phyloP scores from a whole-genome alignment of 2,888 invertebrate genomes.

The Eurois occulta region DNA sequence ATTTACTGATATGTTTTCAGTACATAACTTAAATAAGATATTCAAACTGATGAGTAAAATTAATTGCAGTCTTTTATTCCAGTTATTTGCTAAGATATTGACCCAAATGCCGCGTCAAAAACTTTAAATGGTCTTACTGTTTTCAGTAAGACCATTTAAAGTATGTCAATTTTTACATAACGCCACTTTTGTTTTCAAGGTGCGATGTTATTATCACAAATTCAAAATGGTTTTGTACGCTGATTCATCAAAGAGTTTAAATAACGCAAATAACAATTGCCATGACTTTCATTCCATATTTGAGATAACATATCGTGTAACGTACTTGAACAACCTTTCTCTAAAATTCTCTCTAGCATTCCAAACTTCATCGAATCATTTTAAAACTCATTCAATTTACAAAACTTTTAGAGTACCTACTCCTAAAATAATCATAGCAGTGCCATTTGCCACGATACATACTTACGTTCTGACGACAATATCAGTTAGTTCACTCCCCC shows the following conservation, averaged over 20 bases:
- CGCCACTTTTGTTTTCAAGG: too few relatives aligned
- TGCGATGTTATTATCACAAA: too few relatives aligned
- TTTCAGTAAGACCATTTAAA: too few relatives aligned
- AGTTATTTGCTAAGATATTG: too few relatives aligned
- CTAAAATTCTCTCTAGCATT: not conserved
- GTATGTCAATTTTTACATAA: too few relatives aligned
- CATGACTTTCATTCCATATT: not conserved
- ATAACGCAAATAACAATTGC: too few relatives aligned
- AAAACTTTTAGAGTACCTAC: not conserved
- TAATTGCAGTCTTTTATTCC: too few relatives aligned
- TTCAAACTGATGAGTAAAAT: too few relatives aligned
- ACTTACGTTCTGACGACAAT: slow-evolving; percentile 29
- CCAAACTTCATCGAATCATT: not conserved
- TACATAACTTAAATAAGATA: too few relatives aligned
- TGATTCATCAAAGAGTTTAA: not conserved
- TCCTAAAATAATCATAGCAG: slow-evolving; percentile 7
- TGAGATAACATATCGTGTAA: not conserved
- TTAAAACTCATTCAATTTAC: slow-evolving; percentile 13
- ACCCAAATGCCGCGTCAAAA: too few relatives aligned
- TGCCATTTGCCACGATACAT: slow-evolving; percentile 5
- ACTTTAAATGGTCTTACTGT: too few relatives aligned
- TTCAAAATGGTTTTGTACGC: not conserved
- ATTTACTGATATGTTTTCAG: too few relatives aligned
- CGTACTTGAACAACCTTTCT: not conserved
- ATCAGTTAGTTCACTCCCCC: not conserved